Percentiles rank a stretch among this genome's conserved stretches.
These are phyloP conservation scores for Himalopsyche japonica DNA, from an alignment of 2,888 invertebrate genomes.

Conservation along the genomic window DNA sequence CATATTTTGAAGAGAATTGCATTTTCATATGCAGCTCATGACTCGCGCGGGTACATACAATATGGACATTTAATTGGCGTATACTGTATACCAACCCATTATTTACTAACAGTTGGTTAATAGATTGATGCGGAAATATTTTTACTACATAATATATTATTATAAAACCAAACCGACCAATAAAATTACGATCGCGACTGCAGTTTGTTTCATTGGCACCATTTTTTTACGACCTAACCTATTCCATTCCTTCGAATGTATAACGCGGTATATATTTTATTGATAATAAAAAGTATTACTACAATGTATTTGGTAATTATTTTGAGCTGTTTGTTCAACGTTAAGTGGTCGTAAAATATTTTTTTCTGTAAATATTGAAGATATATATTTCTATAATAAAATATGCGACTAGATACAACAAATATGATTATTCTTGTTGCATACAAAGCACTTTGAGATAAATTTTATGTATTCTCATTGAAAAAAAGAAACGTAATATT, in stretches of 20 bases:
- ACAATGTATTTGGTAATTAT: too few species aligned
- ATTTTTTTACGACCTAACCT: not conserved
- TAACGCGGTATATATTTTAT: not conserved
- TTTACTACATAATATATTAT: not conserved
- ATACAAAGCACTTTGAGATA: too few species aligned
- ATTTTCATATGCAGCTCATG: not conserved
- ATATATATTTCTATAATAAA: too few species aligned
- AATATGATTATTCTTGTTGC: too few species aligned
- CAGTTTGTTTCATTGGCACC: not conserved
- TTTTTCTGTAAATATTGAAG: too few species aligned
- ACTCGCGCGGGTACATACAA: not conserved
- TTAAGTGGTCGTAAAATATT: too few species aligned
- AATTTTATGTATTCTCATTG: too few species aligned
- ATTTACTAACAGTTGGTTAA: not conserved
- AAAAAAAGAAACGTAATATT: too few species aligned
- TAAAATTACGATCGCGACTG: not conserved
- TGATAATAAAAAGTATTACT: not conserved
- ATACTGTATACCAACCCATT: not conserved
- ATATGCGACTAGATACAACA: too few species aligned
- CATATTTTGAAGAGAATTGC: not conserved
- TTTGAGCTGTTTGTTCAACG: too few species aligned
- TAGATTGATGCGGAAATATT: not conserved
- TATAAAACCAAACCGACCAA: not conserved
- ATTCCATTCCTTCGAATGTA: too few species aligned
- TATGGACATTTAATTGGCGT: not conserved